Base-by-base conservation (phyloP, 2,113 vertebrate species). In the Cygnus atratus region DNA sequence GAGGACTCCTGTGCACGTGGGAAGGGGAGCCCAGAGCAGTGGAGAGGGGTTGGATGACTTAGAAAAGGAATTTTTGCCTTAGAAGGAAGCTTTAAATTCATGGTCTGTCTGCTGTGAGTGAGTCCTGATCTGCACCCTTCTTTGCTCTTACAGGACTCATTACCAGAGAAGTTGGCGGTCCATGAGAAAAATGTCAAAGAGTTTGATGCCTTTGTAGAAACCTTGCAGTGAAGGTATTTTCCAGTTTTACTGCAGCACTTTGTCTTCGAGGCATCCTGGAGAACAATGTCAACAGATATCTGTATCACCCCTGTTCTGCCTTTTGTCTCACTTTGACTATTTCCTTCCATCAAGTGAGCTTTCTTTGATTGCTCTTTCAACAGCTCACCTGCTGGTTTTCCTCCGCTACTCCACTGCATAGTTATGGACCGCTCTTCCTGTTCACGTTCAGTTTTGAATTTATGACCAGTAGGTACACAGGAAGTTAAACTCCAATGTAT, bases 151-250 rank as follows among this genome's bases (percentile, higher is more conserved):
- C 98, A 99, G 99, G 99, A 99, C 96, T 99, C 99, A 0, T 97
- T 99, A 87, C 99, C 99, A 6, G 99, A 99, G 97, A 99, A 99
- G 95, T 97, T 99, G 97, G 99, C 99, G 57, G 98, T 99, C 71
- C 99, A 99, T 0, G 99, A 99, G 98, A 99, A 99, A 90, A 99
- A 99, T 12, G 99, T 99, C 17, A 99, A 99, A 63, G 99, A 99
- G 96, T 99, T 99, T 80, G 99, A 99, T 76, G 99, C 99, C n/a
- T 99, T 99, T 88, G 99, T 99, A 87, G 99, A 99, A 95, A 99
- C 99, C 77, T 98, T 99, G 87, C 99, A 99, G 97, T 99, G 98
- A 98, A 95, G 90, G 71, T 54, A 39, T 74, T 88, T 37, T 46
- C 81, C 72, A 33, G 71, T 84, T 37, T 11, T 84, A 85, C 91